Evolutionary conservation across 2,113 vertebrate species (phyloP), one percentile per base, ranked within the genome.

Genomic region (Grantiella picta): DNA sequence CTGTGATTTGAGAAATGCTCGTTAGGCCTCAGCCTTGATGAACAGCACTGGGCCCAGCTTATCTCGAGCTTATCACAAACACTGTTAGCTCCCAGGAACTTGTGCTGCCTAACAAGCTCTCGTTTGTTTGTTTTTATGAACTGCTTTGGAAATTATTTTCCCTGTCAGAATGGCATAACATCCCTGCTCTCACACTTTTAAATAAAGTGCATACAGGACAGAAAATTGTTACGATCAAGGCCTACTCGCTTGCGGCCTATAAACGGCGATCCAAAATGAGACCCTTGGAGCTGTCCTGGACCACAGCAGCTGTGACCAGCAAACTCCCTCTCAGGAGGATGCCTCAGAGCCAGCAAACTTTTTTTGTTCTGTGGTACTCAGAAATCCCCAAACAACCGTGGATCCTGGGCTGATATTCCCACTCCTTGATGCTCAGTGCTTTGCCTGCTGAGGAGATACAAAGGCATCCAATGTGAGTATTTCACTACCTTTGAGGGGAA

Each of bases 31-130:
- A 2, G 63, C 42, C 63, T 38, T 17, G 22, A 27, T 4, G 9
- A 59, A 15, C 35, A 29, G 29, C 0, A 15, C 24, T 19, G 44
- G 35, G 53, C 29, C 23, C 24, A 14, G 65, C 29, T n/a, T 19
- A 29, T 40, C 44, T 15, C 7, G 35, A 5, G 44, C 29, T 70
- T 27, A 2, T n/a, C 35, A n/a, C 11, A 59, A n/a, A 23, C 29
- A 15, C 22, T 1, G 3, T 6, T 7, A 7, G 29, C 65, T 60
- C 54, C 29, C 24, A 42, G 53, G 10, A 59, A 11, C 35, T 9
- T 15, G 19, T 1, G 0, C 54, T 42, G 65, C 29, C 44, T n/a
- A 19, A 59, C 0, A 0, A 40, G 44, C 44, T n/a, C 35, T 44
- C 15, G 18, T 2, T 1, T 8, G 38, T 38, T 38, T 38, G 42